A percentile compares a stretch with the other conserved stretches of the same genome.
Evolutionary conservation across 2,113 vertebrate genomes (phyloP).

Genomic region (Oophaga pumilio): DNA sequence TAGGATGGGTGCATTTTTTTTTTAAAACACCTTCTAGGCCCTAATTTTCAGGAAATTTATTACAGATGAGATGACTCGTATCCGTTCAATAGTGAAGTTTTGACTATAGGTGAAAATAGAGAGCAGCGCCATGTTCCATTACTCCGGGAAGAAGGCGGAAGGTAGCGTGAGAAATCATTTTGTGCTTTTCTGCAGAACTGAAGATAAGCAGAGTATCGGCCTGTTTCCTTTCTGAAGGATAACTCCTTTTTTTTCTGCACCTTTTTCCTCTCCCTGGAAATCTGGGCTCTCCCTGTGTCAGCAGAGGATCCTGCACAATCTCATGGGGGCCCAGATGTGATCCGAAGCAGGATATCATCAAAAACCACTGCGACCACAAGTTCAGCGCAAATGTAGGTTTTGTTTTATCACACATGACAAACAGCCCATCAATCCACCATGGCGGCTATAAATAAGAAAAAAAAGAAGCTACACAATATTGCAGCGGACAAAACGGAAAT

Average conservation of each 20-base stretch:
- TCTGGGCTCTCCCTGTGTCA: conserved; percentile 33
- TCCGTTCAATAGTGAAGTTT: not conserved
- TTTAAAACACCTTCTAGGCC: too few species aligned
- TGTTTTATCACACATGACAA: not conserved
- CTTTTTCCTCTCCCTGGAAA: conserved; percentile 21
- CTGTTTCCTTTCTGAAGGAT: conserved; percentile 15
- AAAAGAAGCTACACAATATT: too few species aligned
- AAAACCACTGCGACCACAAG: not conserved
- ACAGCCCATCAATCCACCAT: not conserved
- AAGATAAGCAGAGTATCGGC: conserved; percentile 40
- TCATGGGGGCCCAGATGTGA: conserved; percentile 19
- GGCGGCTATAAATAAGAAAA: not conserved
- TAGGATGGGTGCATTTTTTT: too few species aligned
- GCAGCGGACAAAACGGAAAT: too few species aligned
- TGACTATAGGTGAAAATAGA: not conserved
- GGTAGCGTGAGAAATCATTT: conserved; percentile 19
- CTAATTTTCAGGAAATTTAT: too few species aligned
- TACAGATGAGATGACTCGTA: too few species aligned
- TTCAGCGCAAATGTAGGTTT: conserved; percentile 1
- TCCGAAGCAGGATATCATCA: conserved; percentile 17
- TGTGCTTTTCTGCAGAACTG: conserved; percentile 14
- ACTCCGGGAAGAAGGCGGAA: not conserved
- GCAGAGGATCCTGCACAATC: conserved; percentile 22
- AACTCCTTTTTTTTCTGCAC: not conserved
- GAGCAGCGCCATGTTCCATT: not conserved